These are phyloP conservation scores for Acleris cristana DNA, from an alignment of 2,888 invertebrate species.

Conservation along the genomic window DNA sequence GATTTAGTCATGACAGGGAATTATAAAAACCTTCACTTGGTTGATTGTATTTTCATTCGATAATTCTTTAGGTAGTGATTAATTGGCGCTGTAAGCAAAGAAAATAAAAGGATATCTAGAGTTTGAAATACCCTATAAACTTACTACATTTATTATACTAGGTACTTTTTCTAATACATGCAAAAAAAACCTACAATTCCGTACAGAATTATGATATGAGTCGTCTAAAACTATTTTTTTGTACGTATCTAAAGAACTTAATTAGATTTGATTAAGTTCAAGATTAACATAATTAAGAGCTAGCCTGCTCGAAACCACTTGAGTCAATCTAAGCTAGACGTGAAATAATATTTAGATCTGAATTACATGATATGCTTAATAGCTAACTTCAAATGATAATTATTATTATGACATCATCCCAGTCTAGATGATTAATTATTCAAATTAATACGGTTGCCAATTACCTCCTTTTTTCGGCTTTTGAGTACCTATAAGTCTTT, in stretches of 20 bases:
- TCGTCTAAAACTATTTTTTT: too few relatives aligned
- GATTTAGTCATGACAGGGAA: slow-evolving; percentile 16
- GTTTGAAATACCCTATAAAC: too few relatives aligned
- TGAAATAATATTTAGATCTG: slow-evolving; percentile 7
- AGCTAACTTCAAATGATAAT: not conserved
- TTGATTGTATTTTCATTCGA: not conserved
- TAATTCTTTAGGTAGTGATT: not conserved
- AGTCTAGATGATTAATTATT: not conserved
- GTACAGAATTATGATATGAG: too few relatives aligned
- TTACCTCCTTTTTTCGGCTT: too few relatives aligned
- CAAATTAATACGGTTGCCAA: too few relatives aligned
- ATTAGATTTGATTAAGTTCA: too few relatives aligned
- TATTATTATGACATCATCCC: slow-evolving; percentile 5
- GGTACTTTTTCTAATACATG: too few relatives aligned
- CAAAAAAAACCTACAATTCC: too few relatives aligned
- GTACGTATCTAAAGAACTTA: too few relatives aligned
- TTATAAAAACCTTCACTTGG: not conserved
- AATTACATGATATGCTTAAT: not conserved
- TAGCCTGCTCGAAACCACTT: slow-evolving; percentile 25
- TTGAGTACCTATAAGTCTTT: too few relatives aligned
- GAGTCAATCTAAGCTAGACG: slow-evolving; percentile 23
- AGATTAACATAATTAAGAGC: not conserved
- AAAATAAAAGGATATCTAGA: too few relatives aligned
- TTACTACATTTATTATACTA: too few relatives aligned
- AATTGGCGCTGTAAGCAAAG: not conserved